Evolutionary conservation across 1,140 invertebrate genomes (phyloP).

Genomic region (Scaptomyza graminum): DNA sequence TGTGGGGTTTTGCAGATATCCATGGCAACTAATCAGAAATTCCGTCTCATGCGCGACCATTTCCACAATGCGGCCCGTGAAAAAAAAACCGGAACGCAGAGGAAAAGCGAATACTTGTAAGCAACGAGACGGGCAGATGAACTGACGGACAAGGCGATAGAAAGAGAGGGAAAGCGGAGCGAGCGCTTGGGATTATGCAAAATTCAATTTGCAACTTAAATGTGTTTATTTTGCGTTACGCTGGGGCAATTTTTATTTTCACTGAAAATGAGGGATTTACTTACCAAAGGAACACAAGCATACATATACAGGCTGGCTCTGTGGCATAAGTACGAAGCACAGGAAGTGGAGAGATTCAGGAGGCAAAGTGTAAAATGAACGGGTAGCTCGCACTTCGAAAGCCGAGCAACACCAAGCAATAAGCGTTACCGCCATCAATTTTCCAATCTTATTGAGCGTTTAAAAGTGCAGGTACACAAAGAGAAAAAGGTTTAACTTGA

Average conservation of each 20-base stretch:
- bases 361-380: constrained; percentile 43
- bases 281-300: constrained; percentile 8
- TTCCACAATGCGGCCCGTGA: constrained; percentile 51
- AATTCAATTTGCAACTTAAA: constrained; percentile 84
- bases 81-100: constrained; percentile 21
- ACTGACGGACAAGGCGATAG: not conserved
- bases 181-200: constrained; percentile 76
- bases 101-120: constrained; percentile 33
- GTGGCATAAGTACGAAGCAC: constrained; percentile 19
- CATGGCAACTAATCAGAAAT: constrained; percentile 81
- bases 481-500: not conserved
- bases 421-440: constrained; percentile 75
- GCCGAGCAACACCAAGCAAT: constrained; percentile 50
- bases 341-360: not conserved
- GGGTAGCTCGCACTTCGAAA: constrained; percentile 36
- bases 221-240: constrained; percentile 83
- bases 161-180: constrained; percentile 16
- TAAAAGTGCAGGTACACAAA: constrained; percentile 51
- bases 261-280: constrained; percentile 81
- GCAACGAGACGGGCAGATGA: constrained; percentile 15
- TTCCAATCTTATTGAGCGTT: constrained; percentile 82
- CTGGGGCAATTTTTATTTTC: constrained; percentile 82
- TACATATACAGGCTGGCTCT: too few relatives aligned
- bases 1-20: constrained; percentile 46
- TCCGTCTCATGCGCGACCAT: constrained; percentile 75